Conservation (phyloP, 2,797 vertebrate species). For the Microhierax caerulescens region DNA sequence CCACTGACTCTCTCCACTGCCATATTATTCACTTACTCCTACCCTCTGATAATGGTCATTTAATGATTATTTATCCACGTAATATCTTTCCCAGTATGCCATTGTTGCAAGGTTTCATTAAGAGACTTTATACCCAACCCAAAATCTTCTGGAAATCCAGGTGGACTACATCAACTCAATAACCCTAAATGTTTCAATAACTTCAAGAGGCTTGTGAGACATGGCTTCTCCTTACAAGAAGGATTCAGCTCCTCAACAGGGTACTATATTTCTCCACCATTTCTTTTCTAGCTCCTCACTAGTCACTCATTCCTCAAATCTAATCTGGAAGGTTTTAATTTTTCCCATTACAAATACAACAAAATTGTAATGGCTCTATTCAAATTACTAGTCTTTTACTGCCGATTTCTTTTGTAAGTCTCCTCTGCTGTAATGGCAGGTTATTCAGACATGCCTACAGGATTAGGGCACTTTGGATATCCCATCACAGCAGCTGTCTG, state of each 20-base stretch:
- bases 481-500: neutral
- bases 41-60: accelerated
- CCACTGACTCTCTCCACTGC: neutral
- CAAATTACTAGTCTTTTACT: neutral
- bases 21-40: neutral
- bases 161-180: neutral
- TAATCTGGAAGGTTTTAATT: neutral
- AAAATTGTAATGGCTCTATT: neutral
- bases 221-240: neutral
- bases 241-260: neutral
- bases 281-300: neutral
- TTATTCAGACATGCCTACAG: neutral
- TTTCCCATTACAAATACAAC: neutral
- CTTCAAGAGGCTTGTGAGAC: neutral
- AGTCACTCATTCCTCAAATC: neutral
- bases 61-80: neutral
- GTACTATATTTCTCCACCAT: neutral
- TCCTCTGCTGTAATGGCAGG: neutral
- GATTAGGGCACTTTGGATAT: neutral
- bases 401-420: neutral
- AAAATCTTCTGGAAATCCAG: neutral
- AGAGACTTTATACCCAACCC: neutral
- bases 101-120: neutral
- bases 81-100: neutral
- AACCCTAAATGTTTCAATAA: neutral